Percentiles rank a stretch among this genome's conserved stretches.
These are phyloP conservation scores for Drosophila setosimentum DNA, from an alignment of 2,888 invertebrate species.

Conservation along the genomic window DNA sequence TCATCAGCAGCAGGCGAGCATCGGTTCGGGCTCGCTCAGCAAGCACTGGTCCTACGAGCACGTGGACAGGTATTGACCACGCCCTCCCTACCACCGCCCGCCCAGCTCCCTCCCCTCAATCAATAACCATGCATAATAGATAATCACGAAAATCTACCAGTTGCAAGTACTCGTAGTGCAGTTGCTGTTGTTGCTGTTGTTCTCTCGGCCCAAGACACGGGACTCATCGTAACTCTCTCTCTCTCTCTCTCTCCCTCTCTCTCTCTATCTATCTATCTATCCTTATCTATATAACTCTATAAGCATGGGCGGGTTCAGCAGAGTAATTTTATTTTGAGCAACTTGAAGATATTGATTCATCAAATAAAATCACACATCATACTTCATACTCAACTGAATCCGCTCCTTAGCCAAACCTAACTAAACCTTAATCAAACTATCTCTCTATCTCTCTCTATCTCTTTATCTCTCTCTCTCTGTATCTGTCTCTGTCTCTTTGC, in stretches of 20 bases:
- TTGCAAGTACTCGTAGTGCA: slow-evolving; percentile 57
- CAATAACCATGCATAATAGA: slow-evolving; percentile 2
- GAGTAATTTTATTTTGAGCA: neutral
- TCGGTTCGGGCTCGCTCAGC: slow-evolving; percentile 85
- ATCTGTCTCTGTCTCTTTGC: slow-evolving; percentile 13
- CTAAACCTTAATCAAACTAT: neutral
- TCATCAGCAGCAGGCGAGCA: slow-evolving; percentile 86
- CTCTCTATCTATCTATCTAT: slow-evolving; percentile 8
- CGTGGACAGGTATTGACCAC: slow-evolving; percentile 83
- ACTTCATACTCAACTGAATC: neutral
- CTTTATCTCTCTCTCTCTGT: slow-evolving; percentile 5
- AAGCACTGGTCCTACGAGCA: slow-evolving; percentile 84
- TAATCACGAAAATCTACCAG: slow-evolving; percentile 5
- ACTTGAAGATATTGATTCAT: neutral
- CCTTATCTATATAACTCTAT: slow-evolving; percentile 5
- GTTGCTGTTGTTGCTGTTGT: slow-evolving; percentile 60
- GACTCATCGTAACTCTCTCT: slow-evolving; percentile 51
- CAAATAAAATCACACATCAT: neutral
- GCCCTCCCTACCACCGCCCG: slow-evolving; percentile 34
- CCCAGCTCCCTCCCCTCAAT: slow-evolving; percentile 13
- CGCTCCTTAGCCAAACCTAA: neutral
- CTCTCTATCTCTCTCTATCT: slow-evolving; percentile 3
- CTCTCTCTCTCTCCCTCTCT: slow-evolving; percentile 14
- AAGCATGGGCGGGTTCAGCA: neutral
- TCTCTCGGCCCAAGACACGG: slow-evolving; percentile 11